phyloP scores from a whole-genome alignment of 1,140 invertebrate genomes.

The fruit fly (Drosophila melanogaster) region Release_6_plus_ISO1_MT NC_004354.4:7381001-7381500 shows the following conservation, averaged over 20 bases:
- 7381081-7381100: conserved; percentile 57
- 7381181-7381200: conserved; percentile 42
- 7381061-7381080: conserved; percentile 67
- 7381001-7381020: conserved; percentile 85
- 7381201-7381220: conserved; percentile 16
- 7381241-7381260: conserved; percentile 70
- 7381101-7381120: conserved; percentile 69
- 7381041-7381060: conserved; percentile 45
- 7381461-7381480: conserved; percentile 52
- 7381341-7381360: conserved; percentile 70
- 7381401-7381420: conserved; percentile 6
- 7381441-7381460: conserved; percentile 47
- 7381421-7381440: conserved; percentile 20
- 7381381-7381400: background rate
- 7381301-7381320: background rate
- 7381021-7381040: conserved; percentile 84
- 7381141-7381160: conserved; percentile 66
- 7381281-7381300: conserved; percentile 44
- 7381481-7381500: conserved; percentile 48
- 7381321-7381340: conserved; percentile 48
- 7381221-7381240: conserved; percentile 14
- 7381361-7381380: conserved; percentile 52
- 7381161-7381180: conserved; percentile 12
- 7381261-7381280: conserved; percentile 67
- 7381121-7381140: conserved; percentile 83